Evolutionary conservation across 2,888 invertebrate genomes (phyloP).

Genomic region (Drosophila anomalipes): DNA sequence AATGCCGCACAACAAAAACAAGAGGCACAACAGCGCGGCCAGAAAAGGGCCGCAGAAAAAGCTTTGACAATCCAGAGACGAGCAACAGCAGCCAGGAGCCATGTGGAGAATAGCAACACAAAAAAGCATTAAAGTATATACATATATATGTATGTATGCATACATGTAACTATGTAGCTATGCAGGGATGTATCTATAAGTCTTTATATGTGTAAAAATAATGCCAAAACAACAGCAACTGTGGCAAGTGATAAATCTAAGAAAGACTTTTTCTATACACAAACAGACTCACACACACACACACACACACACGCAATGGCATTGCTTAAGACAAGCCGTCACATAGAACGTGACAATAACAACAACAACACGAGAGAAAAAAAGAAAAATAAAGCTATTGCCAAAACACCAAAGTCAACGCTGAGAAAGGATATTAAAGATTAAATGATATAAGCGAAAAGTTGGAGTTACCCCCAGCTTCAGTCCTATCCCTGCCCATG

Average conservation of each 20-base stretch:
- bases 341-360: slow-evolving; percentile 64
- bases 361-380: slow-evolving; percentile 33
- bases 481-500: neutral
- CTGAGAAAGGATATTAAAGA: slow-evolving; percentile 81
- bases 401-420: slow-evolving; percentile 77
- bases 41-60: slow-evolving; percentile 57
- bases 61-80: slow-evolving; percentile 70
- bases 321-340: slow-evolving; percentile 70
- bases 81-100: slow-evolving; percentile 64
- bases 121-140: slow-evolving; percentile 54
- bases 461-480: slow-evolving; percentile 35
- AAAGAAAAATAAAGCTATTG: slow-evolving; percentile 18
- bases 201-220: slow-evolving; percentile 51
- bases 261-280: slow-evolving; percentile 48
- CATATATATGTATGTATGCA: slow-evolving; percentile 1
- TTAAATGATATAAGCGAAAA: slow-evolving; percentile 79
- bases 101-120: slow-evolving; percentile 48
- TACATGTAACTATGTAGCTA: slow-evolving; percentile 20
- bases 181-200: slow-evolving; percentile 43
- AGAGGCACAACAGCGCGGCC: slow-evolving; percentile 18
- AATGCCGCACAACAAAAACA: slow-evolving; percentile 62
- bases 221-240: slow-evolving; percentile 62
- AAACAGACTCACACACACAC: slow-evolving; percentile 23
- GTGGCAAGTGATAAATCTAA: slow-evolving; percentile 80
- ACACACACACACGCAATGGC: slow-evolving; percentile 23